phyloP scores from a whole-genome alignment of 1,140 invertebrate genomes.

The Drosophila tani region DNA sequence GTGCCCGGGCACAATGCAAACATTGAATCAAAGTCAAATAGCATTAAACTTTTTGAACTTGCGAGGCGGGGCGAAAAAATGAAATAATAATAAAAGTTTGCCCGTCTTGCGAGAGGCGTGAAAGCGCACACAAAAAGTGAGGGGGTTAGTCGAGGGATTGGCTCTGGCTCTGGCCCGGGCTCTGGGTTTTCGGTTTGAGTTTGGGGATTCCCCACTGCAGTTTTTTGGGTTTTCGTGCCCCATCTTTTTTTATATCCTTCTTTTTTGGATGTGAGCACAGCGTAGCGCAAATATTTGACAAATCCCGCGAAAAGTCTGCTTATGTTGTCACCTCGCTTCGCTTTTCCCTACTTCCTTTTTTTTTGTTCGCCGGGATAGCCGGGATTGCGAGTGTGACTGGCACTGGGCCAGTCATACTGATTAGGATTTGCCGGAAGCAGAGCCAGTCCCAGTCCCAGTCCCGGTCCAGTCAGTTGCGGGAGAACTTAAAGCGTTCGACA shows the following conservation, averaged over 20 bases:
- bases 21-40: constrained; percentile 82
- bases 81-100: constrained; percentile 56
- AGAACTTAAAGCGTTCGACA: constrained; percentile 33
- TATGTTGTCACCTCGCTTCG: constrained; percentile 73
- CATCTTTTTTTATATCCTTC: constrained; percentile 12
- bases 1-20: constrained; percentile 67
- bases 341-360: constrained; percentile 8
- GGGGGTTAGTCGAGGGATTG: constrained; percentile 13
- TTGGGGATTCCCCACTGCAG: constrained; percentile 37
- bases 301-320: constrained; percentile 80
- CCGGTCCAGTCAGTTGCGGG: constrained; percentile 20
- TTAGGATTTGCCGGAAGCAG: constrained; percentile 55
- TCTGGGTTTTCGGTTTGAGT: constrained; percentile 26
- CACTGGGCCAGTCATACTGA: constrained; percentile 55
- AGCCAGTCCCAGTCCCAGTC: constrained; percentile 24
- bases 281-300: constrained; percentile 82
- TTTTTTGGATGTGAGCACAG: constrained; percentile 70
- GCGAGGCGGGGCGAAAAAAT: constrained; percentile 58
- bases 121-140: constrained; percentile 39
- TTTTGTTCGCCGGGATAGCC: constrained; percentile 12
- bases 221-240: constrained; percentile 28
- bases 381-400: constrained; percentile 34
- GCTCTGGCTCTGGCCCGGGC: background rate
- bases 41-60: constrained; percentile 81
- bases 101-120: constrained; percentile 55